A percentile compares a stretch with the other conserved stretches of the same genome.
These are phyloP conservation scores for Melikaiella ostensackeni DNA, from an alignment of 2,888 invertebrate genomes.

Conservation along the genomic window DNA sequence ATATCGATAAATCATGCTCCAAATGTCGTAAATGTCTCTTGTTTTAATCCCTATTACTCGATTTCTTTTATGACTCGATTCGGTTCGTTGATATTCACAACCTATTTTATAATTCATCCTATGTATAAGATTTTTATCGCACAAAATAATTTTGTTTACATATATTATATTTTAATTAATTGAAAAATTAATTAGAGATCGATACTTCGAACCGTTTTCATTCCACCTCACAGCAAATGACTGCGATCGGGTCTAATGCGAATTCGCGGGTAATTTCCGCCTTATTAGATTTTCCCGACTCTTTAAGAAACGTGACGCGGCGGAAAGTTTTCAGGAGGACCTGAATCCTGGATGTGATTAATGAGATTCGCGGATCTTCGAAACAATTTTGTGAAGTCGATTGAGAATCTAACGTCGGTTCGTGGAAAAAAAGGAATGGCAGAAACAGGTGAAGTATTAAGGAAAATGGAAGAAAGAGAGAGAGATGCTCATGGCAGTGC, in stretches of 20 bases:
- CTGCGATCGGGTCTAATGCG: not conserved
- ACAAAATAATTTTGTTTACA: not conserved
- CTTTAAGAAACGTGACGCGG: constrained; percentile 27
- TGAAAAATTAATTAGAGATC: not conserved
- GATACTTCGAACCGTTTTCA: not conserved
- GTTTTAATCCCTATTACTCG: not conserved
- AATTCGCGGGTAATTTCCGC: constrained; percentile 20
- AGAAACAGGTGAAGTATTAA: constrained; percentile 19
- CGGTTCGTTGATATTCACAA: not conserved
- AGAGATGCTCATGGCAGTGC: not conserved
- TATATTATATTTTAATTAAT: not conserved
- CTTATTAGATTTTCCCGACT: constrained; percentile 24
- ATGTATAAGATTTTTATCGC: not conserved
- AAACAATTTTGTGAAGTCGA: constrained; percentile 31
- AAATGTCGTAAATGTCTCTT: not conserved
- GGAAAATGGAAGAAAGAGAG: constrained; percentile 15
- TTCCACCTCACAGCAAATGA: not conserved
- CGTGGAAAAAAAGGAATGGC: not conserved
- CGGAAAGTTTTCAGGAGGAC: constrained; percentile 25
- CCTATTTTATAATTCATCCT: not conserved
- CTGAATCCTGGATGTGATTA: constrained; percentile 26
- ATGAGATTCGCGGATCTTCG: constrained; percentile 25
- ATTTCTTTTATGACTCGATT: not conserved
- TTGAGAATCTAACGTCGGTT: constrained; percentile 14
- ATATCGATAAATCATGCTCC: not conserved